Evolutionary conservation across 2,113 vertebrate species (phyloP).

Genomic region (Clarias macrocephalus): DNA sequence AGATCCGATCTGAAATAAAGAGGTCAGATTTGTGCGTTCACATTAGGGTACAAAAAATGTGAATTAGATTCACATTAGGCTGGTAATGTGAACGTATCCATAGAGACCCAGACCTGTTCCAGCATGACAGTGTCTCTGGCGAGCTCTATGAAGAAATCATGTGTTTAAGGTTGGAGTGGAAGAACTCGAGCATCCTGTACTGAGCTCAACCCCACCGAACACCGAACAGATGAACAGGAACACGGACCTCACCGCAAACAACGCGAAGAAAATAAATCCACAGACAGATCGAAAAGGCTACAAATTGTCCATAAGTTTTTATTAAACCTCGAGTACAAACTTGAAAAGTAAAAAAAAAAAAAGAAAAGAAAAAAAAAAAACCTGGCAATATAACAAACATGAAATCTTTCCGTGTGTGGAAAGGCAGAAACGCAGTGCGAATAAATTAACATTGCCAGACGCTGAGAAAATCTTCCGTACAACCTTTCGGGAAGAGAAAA

Average conservation of each 20-base stretch:
- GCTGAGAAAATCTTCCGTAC: conserved; percentile 90
- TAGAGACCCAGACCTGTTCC: neutral
- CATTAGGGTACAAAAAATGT: too few relatives aligned
- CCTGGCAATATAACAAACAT: conserved; percentile 96
- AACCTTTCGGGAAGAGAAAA: conserved; percentile 80
- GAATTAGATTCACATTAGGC: too few relatives aligned
- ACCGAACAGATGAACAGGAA: neutral
- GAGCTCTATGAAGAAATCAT: too few relatives aligned
- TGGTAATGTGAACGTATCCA: too few relatives aligned
- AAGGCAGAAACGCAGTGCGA: conserved; percentile 91
- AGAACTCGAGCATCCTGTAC: neutral
- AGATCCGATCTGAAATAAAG: too few relatives aligned
- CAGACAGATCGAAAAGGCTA: conserved; percentile 61
- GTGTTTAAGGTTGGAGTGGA: neutral
- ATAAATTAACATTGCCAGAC: conserved; percentile 98
- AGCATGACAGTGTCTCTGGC: neutral
- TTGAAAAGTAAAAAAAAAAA: conserved; percentile 91
- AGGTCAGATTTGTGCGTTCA: too few relatives aligned
- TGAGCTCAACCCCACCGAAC: neutral
- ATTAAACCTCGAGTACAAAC: conserved; percentile 99
- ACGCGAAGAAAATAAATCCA: neutral
- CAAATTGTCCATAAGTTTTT: conserved; percentile 93
- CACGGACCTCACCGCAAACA: too few relatives aligned
- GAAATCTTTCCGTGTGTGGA: conserved; percentile 85
- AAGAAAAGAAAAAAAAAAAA: conserved; percentile 78